These are phyloP conservation scores for Telmatochromis sp. DNA, from an alignment of 2,113 vertebrate species.

Conservation along the genomic window DNA sequence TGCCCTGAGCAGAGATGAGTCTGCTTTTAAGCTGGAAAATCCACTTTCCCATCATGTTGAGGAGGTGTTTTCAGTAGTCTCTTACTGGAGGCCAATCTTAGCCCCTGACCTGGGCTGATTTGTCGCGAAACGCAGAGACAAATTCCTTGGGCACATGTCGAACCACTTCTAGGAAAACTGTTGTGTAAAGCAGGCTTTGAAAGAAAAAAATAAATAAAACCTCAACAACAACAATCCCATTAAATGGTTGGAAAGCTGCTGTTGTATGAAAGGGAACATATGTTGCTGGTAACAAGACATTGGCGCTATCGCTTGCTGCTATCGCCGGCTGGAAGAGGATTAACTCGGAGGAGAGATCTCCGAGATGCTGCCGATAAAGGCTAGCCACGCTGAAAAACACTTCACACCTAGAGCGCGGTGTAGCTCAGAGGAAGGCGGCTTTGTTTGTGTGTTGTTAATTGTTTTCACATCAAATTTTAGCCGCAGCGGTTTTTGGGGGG, in stretches of 20 bases:
- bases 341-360: slow-evolving; percentile 51
- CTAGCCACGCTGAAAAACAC: background rate
- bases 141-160: slow-evolving; percentile 61
- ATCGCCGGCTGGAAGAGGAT: slow-evolving; percentile 46
- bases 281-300: slow-evolving; percentile 55
- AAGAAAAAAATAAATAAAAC: background rate
- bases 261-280: slow-evolving; percentile 60
- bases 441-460: background rate
- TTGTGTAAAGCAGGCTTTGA: slow-evolving; percentile 35
- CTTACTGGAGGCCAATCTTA: slow-evolving; percentile 70
- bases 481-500: background rate
- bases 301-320: slow-evolving; percentile 41
- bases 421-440: background rate
- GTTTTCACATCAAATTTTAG: background rate
- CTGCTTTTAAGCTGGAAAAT: slow-evolving; percentile 70
- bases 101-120: slow-evolving; percentile 65
- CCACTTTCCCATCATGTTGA: slow-evolving; percentile 49
- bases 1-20: slow-evolving; percentile 63
- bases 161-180: slow-evolving; percentile 61
- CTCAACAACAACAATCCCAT: slow-evolving; percentile 70
- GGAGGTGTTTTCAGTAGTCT: slow-evolving; percentile 34
- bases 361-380: slow-evolving; percentile 55
- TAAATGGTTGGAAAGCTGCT: slow-evolving; percentile 59
- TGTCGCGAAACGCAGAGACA: slow-evolving; percentile 53
- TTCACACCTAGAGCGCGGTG: background rate